These are phyloP conservation scores for Ips typographus DNA, from an alignment of 1,140 invertebrate species.

Conservation along the genomic window DNA sequence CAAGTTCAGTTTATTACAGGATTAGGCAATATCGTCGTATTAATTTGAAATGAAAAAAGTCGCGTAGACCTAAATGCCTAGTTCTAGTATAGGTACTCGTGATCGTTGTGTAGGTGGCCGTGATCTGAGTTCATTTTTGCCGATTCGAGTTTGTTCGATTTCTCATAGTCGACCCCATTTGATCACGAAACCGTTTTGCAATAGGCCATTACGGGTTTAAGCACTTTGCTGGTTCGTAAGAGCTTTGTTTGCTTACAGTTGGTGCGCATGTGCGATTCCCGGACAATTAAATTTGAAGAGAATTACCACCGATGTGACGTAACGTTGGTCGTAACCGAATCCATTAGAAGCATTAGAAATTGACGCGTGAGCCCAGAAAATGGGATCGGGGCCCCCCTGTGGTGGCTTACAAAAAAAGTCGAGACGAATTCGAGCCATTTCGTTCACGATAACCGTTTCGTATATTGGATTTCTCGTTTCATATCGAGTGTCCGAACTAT, in stretches of 20 bases:
- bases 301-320: too few relatives aligned
- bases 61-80: constrained; percentile 8
- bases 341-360: constrained; percentile 1
- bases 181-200: constrained; percentile 39
- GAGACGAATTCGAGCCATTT: constrained; percentile 18
- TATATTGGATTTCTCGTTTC: constrained; percentile 16
- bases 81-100: constrained; percentile 13
- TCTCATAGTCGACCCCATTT: constrained; percentile 42
- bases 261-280: background rate
- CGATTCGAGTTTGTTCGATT: constrained; percentile 42
- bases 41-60: constrained; percentile 13
- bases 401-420: constrained; percentile 9
- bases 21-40: constrained; percentile 14
- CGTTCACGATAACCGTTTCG: constrained; percentile 10
- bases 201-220: constrained; percentile 32
- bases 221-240: constrained; percentile 26
- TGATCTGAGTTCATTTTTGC: constrained; percentile 38
- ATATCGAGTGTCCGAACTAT: background rate
- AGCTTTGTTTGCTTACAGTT: constrained; percentile 25
- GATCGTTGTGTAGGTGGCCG: constrained; percentile 40
- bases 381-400: constrained; percentile 17
- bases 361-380: constrained; percentile 18
- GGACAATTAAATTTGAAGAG: background rate
- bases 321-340: background rate
- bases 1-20: constrained; percentile 9